Evolutionary conservation across 2,797 vertebrate genomes (phyloP).

Genomic region (Cryptoprocta ferox): DNA sequence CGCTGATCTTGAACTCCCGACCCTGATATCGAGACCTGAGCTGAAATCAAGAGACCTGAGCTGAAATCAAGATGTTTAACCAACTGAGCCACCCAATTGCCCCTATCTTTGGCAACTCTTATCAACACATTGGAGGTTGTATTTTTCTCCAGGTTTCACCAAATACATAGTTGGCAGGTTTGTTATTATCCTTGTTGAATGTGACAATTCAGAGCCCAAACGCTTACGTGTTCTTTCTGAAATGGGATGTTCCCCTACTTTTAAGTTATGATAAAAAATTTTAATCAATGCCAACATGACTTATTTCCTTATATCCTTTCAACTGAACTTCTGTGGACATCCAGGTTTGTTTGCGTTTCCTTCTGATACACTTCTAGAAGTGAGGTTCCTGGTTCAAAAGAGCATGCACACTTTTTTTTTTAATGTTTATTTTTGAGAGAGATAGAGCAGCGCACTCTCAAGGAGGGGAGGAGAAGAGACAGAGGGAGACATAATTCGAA

Average conservation of each 20-base stretch:
- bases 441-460: too few species aligned
- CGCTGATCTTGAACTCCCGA: too few species aligned
- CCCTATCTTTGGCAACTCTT: background rate
- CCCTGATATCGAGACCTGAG: too few species aligned
- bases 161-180: background rate
- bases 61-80: too few species aligned
- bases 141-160: background rate
- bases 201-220: background rate
- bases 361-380: slow-evolving; percentile 27
- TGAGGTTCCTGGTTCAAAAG: slow-evolving; percentile 25
- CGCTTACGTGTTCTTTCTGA: background rate
- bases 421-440: too few species aligned
- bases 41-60: too few species aligned
- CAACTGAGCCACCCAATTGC: too few species aligned
- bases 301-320: slow-evolving; percentile 22
- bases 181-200: background rate
- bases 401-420: background rate
- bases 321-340: background rate
- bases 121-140: background rate
- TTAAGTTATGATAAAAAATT: background rate
- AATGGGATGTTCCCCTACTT: background rate
- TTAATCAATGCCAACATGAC: background rate
- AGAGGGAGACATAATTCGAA: too few species aligned
- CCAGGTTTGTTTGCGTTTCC: background rate
- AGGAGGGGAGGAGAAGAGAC: too few species aligned